These are phyloP conservation scores for Phaenicophaeus curvirostris DNA, from an alignment of 2,797 vertebrate genomes.

Conservation along the genomic window DNA sequence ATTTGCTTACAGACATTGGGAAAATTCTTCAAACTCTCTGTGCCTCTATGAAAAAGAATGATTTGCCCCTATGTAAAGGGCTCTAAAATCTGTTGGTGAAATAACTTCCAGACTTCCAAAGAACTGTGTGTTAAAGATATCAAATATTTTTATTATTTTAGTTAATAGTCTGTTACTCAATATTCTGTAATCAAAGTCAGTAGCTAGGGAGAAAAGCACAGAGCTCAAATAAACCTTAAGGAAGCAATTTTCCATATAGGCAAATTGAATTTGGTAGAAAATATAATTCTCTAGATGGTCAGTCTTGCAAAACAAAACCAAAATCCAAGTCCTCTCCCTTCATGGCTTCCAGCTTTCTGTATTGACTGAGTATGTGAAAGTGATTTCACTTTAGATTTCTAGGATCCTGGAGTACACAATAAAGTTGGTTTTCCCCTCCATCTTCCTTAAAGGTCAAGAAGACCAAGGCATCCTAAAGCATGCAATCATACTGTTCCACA, in stretches of 20 bases:
- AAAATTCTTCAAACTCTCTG: constrained; percentile 1
- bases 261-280: not conserved
- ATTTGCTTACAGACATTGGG: not conserved
- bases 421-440: not conserved
- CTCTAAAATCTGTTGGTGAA: not conserved
- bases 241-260: not conserved
- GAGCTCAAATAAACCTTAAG: not conserved
- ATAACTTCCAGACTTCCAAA: not conserved
- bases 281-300: not conserved
- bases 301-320: not conserved
- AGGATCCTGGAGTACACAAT: not conserved
- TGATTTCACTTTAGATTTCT: not conserved
- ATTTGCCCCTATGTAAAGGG: not conserved
- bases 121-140: not conserved
- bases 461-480: not conserved
- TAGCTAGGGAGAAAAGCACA: not conserved
- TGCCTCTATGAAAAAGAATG: not conserved
- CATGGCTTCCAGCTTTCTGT: not conserved
- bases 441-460: not conserved
- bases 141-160: no score
- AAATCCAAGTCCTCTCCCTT: not conserved
- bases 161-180: no score
- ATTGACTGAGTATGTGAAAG: not conserved
- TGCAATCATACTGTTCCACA: not conserved
- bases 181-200: no score